Base-by-base conservation (phyloP, 1,140 invertebrate genomes). In the Macrosteles quadrilineatus region DNA sequence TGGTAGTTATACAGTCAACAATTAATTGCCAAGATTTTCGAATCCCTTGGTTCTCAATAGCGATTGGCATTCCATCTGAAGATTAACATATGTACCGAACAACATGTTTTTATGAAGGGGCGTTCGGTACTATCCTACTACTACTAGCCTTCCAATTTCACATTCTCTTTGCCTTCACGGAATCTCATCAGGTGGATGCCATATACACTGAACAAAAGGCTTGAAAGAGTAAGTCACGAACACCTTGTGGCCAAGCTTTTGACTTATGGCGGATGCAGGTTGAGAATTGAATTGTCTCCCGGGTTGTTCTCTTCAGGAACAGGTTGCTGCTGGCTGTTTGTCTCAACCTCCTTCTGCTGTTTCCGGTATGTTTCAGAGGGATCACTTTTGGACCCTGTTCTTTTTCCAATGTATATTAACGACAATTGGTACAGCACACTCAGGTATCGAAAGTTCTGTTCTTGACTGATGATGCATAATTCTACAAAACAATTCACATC, bases 101-200 rank as follows among this genome's bases (percentile, higher is more conserved):
- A 53, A 53, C 19, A 53, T 53, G 19, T 11, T 53, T 53, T 53
- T 53, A 53, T 53, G 47, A 53, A 19, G 47, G 47, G 47, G 21
- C 19, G 47, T 53, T 53, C 47, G 47, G n/a, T n/a, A n/a, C n/a
- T n/a, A n/a, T n/a, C n/a, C n/a, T n/a, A 53, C 47, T 19, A 53
- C 47, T 53, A 53, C 47, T 53, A 19, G 19, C 47, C 55, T 71
- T 68, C 31, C 25, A 50, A n/a, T 19, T 64, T 68, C 59, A 70
- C 25, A n/a, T 62, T 69, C n/a, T 23, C 14, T 17, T 11, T 67
- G 14, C 36, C 9, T 68, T 29, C 45, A 47, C 30, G 72, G 59
- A 71, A 71, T 67, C 47, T 11, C 47, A 53, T 53, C 65, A 71
- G 47, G 62, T 73, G 31, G 57, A 73, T 30, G 27, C 47, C 30